phyloP scores from a whole-genome alignment of 2,113 vertebrate species.

The Labeo catla region DNA sequence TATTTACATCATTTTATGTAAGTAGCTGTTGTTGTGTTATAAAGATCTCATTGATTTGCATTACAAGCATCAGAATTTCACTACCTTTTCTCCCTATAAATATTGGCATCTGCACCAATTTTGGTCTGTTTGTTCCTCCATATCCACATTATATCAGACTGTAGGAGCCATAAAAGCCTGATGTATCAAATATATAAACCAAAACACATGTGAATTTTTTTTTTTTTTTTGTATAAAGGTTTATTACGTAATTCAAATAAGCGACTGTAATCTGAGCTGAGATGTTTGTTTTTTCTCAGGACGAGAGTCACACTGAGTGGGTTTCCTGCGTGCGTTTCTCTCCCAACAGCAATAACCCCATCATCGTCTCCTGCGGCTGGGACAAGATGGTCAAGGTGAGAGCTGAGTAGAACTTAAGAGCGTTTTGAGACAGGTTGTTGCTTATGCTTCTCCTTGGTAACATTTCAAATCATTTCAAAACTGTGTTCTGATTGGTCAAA shows the following conservation, averaged over 20 bases:
- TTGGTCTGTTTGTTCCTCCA: background rate
- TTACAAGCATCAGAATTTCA: background rate
- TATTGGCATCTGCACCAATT: background rate
- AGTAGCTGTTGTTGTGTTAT: background rate
- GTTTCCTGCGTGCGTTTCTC: slow-evolving; percentile 95
- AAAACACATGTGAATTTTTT: background rate
- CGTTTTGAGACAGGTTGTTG: background rate
- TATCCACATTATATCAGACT: too few relatives aligned
- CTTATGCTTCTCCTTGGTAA: too few relatives aligned
- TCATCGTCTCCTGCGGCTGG: slow-evolving; percentile 97
- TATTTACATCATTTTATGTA: background rate
- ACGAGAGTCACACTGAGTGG: slow-evolving; percentile 95
- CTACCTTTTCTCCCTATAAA: background rate
- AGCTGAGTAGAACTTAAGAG: too few relatives aligned
- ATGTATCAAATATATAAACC: background rate
- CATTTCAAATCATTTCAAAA: too few relatives aligned
- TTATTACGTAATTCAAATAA: background rate
- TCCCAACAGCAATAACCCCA: slow-evolving; percentile 97
- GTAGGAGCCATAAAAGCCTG: background rate
- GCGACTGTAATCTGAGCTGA: background rate
- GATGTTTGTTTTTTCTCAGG: slow-evolving; percentile 70
- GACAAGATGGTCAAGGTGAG: slow-evolving; percentile 95
- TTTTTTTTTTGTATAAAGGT: background rate
- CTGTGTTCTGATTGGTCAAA: too few relatives aligned
- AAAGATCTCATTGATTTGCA: background rate